Percentiles rank a stretch among this genome's conserved stretches.
These are phyloP conservation scores for Stomatorhinus ivindoensis DNA, from an alignment of 2,113 vertebrate genomes.

Conservation along the genomic window DNA sequence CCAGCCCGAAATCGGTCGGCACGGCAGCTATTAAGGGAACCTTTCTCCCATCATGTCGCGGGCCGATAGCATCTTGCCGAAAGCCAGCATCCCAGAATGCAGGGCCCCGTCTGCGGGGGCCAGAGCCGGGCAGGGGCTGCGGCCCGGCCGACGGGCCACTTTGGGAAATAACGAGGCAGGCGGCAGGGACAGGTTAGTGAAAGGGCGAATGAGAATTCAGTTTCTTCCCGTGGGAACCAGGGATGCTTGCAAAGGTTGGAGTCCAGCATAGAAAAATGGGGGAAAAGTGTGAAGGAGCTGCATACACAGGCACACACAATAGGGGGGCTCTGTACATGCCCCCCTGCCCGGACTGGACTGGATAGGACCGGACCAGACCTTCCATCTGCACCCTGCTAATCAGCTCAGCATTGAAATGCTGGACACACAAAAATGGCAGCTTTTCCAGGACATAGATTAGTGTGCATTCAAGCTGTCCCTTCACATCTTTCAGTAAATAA, in stretches of 20 bases:
- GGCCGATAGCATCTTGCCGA: neutral
- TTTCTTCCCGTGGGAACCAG: slow-evolving; percentile 51
- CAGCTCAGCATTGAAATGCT: neutral
- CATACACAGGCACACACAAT: neutral
- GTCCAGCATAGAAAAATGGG: slow-evolving; percentile 47
- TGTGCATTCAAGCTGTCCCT: neutral
- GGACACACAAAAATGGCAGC: neutral
- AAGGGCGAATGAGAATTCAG: slow-evolving; percentile 44
- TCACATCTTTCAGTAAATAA: neutral
- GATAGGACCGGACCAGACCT: neutral
- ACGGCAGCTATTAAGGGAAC: neutral
- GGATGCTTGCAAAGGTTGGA: slow-evolving; percentile 45
- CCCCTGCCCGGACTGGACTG: neutral
- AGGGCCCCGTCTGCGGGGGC: neutral
- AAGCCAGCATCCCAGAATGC: neutral
- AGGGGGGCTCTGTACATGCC: neutral
- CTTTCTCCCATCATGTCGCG: neutral
- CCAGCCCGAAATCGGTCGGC: neutral
- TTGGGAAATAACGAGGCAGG: slow-evolving; percentile 10
- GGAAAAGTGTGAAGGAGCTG: neutral
- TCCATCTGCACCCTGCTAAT: neutral
- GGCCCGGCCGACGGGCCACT: slow-evolving; percentile 15
- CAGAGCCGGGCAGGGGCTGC: neutral
- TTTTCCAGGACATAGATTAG: neutral
- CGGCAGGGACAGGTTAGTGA: slow-evolving; percentile 7